Evolutionary conservation across 2,888 invertebrate species (phyloP).

Genomic region (Carabus problematicus): DNA sequence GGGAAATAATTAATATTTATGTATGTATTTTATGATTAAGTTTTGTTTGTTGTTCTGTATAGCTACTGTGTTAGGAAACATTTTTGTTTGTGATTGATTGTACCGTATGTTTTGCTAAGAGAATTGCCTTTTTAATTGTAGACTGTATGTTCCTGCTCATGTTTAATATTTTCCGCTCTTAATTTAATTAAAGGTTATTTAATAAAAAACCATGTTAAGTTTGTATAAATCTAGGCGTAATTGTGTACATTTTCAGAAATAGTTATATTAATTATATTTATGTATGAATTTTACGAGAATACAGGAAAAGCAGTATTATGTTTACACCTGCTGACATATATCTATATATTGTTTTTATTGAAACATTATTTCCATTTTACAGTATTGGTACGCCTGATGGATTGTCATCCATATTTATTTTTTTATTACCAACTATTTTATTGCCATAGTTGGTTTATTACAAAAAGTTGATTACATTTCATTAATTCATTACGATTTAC

Average conservation of each 20-base stretch:
- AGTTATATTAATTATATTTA: slow-evolving; percentile 41
- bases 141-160: slow-evolving; percentile 40
- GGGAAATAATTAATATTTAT: slow-evolving; percentile 2
- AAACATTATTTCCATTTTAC: slow-evolving; percentile 3
- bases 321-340: slow-evolving; percentile 33
- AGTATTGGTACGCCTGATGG: background rate
- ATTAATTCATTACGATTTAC: background rate
- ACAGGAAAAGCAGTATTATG: slow-evolving; percentile 43
- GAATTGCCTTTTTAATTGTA: slow-evolving; percentile 41
- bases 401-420: background rate
- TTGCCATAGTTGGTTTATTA: background rate
- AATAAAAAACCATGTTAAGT: slow-evolving; percentile 41
- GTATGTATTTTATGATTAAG: slow-evolving; percentile 8
- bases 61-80: slow-evolving; percentile 1
- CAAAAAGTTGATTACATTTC: slow-evolving; percentile 3
- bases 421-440: background rate
- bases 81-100: slow-evolving; percentile 15
- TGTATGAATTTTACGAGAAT: slow-evolving; percentile 42
- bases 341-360: slow-evolving; percentile 28
- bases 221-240: slow-evolving; percentile 41
- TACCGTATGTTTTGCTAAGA: slow-evolving; percentile 23
- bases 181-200: slow-evolving; percentile 22
- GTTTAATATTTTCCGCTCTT: slow-evolving; percentile 38
- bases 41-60: slow-evolving; percentile 6
- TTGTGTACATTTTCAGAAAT: slow-evolving; percentile 36